Percentiles rank a stretch among this genome's conserved stretches.
Conservation (phyloP, 1,140 invertebrate genomes). For the Pantala flavescens region DNA sequence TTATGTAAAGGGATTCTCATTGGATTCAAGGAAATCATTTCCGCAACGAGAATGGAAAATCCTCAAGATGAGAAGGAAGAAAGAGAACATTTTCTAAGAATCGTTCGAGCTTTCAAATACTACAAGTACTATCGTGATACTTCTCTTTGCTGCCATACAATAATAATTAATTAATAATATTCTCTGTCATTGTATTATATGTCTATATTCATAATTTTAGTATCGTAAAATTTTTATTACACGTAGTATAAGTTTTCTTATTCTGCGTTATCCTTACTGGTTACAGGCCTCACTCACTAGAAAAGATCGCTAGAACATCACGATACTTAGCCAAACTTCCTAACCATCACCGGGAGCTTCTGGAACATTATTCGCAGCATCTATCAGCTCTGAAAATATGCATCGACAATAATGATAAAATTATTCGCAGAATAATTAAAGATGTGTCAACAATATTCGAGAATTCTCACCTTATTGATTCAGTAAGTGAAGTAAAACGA, state of each 20-base stretch:
- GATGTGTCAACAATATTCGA: slow-evolving; percentile 77
- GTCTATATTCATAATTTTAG: neutral
- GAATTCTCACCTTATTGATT: slow-evolving; percentile 47
- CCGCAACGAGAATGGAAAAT: neutral
- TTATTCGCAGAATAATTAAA: slow-evolving; percentile 73
- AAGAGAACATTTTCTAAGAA: slow-evolving; percentile 62
- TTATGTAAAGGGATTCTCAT: too few relatives aligned
- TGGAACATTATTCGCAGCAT: slow-evolving; percentile 65
- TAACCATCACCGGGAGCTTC: slow-evolving; percentile 57
- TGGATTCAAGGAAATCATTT: too few relatives aligned
- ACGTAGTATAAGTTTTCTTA: too few relatives aligned
- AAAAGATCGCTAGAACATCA: slow-evolving; percentile 59
- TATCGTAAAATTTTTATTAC: slow-evolving; percentile 16
- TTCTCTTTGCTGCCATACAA: too few relatives aligned
- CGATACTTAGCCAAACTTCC: slow-evolving; percentile 64
- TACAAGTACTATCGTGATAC: slow-evolving; percentile 52
- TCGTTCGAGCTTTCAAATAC: slow-evolving; percentile 65
- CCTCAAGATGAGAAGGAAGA: slow-evolving; percentile 52
- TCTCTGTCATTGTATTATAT: neutral
- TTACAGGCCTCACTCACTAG: slow-evolving; percentile 32
- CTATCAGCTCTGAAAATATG: slow-evolving; percentile 61
- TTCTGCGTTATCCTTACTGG: neutral
- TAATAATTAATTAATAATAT: too few relatives aligned
- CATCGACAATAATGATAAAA: slow-evolving; percentile 71
- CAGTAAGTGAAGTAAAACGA: slow-evolving; percentile 36